Conservation (phyloP, 2,797 vertebrate species). For the Anguilla pacifica region DNA sequence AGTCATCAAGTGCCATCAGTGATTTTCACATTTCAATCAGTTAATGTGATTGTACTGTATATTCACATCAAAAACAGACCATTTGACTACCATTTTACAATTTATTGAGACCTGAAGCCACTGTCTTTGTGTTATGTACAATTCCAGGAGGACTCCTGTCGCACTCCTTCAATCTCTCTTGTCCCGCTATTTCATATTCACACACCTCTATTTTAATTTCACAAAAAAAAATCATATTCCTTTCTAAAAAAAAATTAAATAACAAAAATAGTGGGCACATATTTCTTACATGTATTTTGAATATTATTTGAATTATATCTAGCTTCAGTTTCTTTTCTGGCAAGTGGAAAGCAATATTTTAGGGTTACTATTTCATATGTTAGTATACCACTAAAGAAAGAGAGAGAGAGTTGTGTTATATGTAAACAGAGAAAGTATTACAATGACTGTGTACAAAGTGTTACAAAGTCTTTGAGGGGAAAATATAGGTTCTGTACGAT, state of each 20-base stretch:
- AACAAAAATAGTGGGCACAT: not conserved
- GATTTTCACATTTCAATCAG: not conserved
- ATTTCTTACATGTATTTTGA: not conserved
- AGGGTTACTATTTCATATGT: not conserved
- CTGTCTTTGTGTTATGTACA: not conserved
- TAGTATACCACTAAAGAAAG: slow-evolving; percentile 5
- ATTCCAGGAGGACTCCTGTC: not conserved
- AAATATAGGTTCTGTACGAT: slow-evolving; percentile 8
- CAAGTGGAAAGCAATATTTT: slow-evolving; percentile 7
- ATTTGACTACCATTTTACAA: not conserved
- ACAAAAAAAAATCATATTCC: not conserved
- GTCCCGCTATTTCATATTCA: not conserved
- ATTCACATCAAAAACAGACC: not conserved
- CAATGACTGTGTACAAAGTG: not conserved
- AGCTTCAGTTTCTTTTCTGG: not conserved
- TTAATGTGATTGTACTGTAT: not conserved
- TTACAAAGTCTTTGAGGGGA: not conserved
- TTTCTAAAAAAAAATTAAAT: not conserved
- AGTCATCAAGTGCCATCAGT: not conserved
- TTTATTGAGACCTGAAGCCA: not conserved
- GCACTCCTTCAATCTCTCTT: not conserved
- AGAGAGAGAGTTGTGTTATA: not conserved
- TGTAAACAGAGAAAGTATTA: not conserved
- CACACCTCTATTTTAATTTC: not conserved
- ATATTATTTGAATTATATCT: not conserved